Base-by-base conservation (phyloP, 2,113 vertebrate genomes). In the Agapornis roseicollis region DNA sequence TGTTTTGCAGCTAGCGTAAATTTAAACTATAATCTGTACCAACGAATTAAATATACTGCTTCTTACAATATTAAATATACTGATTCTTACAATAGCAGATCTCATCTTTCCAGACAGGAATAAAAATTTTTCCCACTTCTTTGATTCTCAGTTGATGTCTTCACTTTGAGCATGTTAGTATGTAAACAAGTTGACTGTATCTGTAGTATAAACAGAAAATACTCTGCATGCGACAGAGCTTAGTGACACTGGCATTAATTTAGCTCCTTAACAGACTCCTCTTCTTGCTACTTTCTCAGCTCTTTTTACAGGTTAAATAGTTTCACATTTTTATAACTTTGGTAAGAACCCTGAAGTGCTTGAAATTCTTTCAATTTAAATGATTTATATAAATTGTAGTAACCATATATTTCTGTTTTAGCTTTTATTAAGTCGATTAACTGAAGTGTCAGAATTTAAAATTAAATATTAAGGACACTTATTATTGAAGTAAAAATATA, bases 401-500 rank as follows among this genome's bases (percentile, higher is more conserved):
- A 88, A 82, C 19, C 19, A 24, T 68, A 39, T 88, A 65, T 65
- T 47, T 85, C 17, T 47, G 17, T 56, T 49, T 7, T 44, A 73
- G 2, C 4, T 93, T 85, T 66, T 74, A 88, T 17, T 70, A 63
- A 77, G 23, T 71, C 83, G 60, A 66, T 92, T 89, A 94, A 89
- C 23, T 39, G 37, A 91, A 17, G 11, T 84, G 65, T 74, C 64
- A 53, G 42, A 84, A 92, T 90, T 86, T 81, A 66, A 70, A 73
- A 94, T 77, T 61, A 65, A 90, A 85, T 92, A 80, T 90, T 83
- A 58, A 58, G 14, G 42, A 39, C 29, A 46, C 4, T n/a, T 86
- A 64, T 60, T 90, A 72, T 39, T 73, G 46, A 94, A 90, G 90
- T 82, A 83, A 92, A 88, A 92, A 42, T 31, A 39, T 85, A 66